phyloP scores from a whole-genome alignment of 2,113 vertebrate genomes.

The Vimba vimba region DNA sequence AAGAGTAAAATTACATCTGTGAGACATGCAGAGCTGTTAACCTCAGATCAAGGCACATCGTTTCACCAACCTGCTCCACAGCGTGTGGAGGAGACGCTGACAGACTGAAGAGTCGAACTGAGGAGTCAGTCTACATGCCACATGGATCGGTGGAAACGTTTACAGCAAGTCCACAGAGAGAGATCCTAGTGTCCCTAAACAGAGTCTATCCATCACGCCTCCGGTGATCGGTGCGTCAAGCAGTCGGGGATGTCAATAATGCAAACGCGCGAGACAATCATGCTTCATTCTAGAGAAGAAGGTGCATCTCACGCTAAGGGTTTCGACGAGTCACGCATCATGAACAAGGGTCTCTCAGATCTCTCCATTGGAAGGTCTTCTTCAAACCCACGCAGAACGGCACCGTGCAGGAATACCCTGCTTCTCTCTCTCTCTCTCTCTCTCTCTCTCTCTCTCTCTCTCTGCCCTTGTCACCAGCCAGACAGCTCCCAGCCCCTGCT shows the following conservation, averaged over 20 bases:
- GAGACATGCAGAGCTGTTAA: conserved; percentile 21
- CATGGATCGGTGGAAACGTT: conserved; percentile 61
- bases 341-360: conserved; percentile 36
- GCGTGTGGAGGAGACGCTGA: conserved; percentile 27
- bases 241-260: conserved; percentile 51
- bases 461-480: conserved; percentile 61
- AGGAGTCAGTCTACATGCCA: conserved; percentile 50
- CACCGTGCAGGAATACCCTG: conserved; percentile 61
- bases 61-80: conserved; percentile 42
- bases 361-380: conserved; percentile 65
- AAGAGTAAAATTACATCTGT: conserved; percentile 27
- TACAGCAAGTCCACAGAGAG: conserved; percentile 54
- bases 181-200: conserved; percentile 56
- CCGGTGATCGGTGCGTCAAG: conserved; percentile 60
- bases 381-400: conserved; percentile 61
- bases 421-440: conserved; percentile 60
- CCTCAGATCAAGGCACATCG: conserved; percentile 46
- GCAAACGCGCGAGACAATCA: conserved; percentile 38
- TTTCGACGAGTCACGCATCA: conserved; percentile 24
- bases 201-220: conserved; percentile 68
- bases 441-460: conserved; percentile 55
- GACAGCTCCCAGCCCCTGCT: conserved; percentile 64
- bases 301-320: conserved; percentile 17
- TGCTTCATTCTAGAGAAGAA: conserved; percentile 29
- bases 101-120: conserved; percentile 39